Base-by-base conservation (phyloP, 2,888 invertebrate species). In the Bembecia ichneumoniformis region DNA sequence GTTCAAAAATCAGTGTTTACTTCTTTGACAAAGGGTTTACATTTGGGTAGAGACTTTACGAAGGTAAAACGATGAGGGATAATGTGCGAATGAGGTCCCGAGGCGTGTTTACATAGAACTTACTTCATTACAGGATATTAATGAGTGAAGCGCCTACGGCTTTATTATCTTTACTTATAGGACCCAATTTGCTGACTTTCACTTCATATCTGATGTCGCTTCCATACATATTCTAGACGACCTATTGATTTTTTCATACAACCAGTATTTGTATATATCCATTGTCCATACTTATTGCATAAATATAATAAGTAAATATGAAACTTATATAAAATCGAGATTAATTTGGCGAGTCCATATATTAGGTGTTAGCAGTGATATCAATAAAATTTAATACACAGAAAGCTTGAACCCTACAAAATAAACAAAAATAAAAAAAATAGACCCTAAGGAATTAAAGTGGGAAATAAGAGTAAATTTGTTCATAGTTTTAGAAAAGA, bases 41-140 rank as follows among this genome's bases (percentile, higher is more conserved):
- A 71, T 77, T 80, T 65, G 68, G 53, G 46, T 66, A 65, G 50
- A 55, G 58, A 55, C 50, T 59, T 63, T 55, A 43, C 28, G 54
- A 56, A 63, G 61, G 63, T 68, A 65, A 66, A 64, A 62, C 71
- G 66, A 71, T 72, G 72, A 73, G 69, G 69, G 75, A 77, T 78
- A 76, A 80, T 70, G 67, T 69, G 63, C 62, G 68, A 71, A 77
- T 74, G 69, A 72, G 71, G 67, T 71, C 77, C 71, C 70, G 70
- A 69, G 74, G 74, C 78, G 64, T 82, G 82, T 80, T 82, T 81
- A 81, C 79, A 75, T 76, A 77, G 73, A 83, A 83, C 79, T 82
- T 82, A 79, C 71, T 82, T 82, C 77, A 83, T 82, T 82, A 81
- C 74, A 63, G 73, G 62, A 71, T 72, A 80, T 79, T 82, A 82